Percentiles rank a stretch among this genome's conserved stretches.
Evolutionary conservation across 2,888 invertebrate species (phyloP).

Genomic region (Phasia obesa): DNA sequence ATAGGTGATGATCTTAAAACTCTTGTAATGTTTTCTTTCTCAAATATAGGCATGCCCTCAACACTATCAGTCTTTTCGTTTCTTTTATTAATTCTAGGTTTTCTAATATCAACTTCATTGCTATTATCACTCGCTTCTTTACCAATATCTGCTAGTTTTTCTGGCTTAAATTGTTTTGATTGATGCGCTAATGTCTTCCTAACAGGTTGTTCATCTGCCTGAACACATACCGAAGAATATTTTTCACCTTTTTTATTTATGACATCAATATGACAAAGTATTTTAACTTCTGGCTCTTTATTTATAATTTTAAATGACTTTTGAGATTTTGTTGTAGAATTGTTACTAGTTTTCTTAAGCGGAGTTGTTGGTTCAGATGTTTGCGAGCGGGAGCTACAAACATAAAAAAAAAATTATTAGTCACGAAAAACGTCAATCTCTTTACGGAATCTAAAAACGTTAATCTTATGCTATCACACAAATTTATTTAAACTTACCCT

Average conservation of each 20-base stretch:
- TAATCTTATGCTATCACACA: not conserved
- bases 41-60: not conserved
- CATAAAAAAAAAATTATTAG: not conserved
- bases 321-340: constrained; percentile 32
- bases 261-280: constrained; percentile 70
- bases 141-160: not conserved
- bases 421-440: too few relatives aligned
- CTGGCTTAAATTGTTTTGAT: constrained; percentile 25
- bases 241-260: constrained; percentile 54
- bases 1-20: too few relatives aligned
- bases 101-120: not conserved
- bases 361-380: constrained; percentile 21
- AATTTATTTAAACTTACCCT: constrained; percentile 39
- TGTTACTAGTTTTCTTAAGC: constrained; percentile 37
- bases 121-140: not conserved
- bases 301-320: constrained; percentile 9
- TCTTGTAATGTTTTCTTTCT: not conserved
- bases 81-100: constrained; percentile 10
- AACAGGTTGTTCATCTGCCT: constrained; percentile 60
- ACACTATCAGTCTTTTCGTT: constrained; percentile 33
- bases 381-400: constrained; percentile 50
- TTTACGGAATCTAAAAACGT: too few relatives aligned
- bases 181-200: constrained; percentile 60
- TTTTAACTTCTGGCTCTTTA: constrained; percentile 73
- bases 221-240: constrained; percentile 43